Percentiles rank a stretch among this genome's conserved stretches.
These are phyloP conservation scores for Vespertilio murinus DNA, from an alignment of 2,797 vertebrate genomes.

Conservation along the genomic window DNA sequence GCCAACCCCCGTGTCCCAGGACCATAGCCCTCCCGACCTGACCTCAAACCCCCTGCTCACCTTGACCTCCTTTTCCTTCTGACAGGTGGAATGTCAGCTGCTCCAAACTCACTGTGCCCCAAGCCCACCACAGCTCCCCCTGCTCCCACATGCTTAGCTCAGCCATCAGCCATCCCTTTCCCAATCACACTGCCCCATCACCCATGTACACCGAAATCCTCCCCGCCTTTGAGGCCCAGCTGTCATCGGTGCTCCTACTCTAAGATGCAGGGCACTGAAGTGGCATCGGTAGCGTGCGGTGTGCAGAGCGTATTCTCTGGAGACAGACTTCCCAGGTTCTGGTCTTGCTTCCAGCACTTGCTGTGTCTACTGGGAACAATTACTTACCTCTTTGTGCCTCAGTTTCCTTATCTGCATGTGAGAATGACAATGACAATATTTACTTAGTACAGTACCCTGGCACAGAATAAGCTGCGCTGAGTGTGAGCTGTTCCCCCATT, in stretches of 20 bases:
- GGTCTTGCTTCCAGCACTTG: not conserved
- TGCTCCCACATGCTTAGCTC: not conserved
- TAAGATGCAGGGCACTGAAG: not conserved
- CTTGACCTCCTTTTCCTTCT: not conserved
- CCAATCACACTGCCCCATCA: not conserved
- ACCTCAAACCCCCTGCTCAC: not conserved
- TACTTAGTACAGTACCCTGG: not conserved
- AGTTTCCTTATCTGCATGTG: not conserved
- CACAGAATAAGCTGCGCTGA: not conserved
- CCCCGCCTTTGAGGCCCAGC: not conserved
- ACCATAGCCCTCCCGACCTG: not conserved
- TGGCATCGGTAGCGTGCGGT: not conserved
- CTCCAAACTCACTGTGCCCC: not conserved
- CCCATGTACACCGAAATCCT: not conserved
- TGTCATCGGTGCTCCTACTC: not conserved
- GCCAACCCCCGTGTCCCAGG: not conserved
- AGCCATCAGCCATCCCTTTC: not conserved
- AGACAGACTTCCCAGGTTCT: not conserved
- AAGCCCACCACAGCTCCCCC: not conserved
- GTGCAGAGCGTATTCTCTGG: not conserved
- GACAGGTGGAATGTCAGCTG: not conserved
- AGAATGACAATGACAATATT: not conserved
- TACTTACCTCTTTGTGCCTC: not conserved
- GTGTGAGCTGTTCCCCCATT: not conserved
- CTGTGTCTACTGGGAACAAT: not conserved